Evolutionary conservation across 2,888 invertebrate genomes (phyloP).

Genomic region (Lasioglossum calceatum): DNA sequence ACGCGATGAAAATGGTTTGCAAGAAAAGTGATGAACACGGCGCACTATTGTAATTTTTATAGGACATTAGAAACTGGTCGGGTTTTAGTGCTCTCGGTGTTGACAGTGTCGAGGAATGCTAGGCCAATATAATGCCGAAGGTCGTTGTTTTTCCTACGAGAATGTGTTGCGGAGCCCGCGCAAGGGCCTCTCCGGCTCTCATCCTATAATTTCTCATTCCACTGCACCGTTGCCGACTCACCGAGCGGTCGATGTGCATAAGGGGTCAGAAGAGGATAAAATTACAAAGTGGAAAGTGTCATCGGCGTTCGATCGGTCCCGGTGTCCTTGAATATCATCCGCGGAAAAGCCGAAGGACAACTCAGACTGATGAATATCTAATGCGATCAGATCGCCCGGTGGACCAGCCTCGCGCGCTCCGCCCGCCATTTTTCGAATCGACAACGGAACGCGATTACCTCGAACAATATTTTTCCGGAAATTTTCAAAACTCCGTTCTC

Average conservation of each 20-base stretch:
- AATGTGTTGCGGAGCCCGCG: conserved; percentile 45
- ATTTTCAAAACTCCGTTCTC: no score
- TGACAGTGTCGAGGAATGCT: conserved; percentile 9
- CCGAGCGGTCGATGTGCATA: conserved; percentile 67
- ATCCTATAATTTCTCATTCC: conserved; percentile 71
- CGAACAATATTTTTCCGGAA: no score
- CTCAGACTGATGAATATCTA: conserved; percentile 54
- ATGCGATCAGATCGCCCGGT: background rate
- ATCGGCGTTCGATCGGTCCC: conserved; percentile 71
- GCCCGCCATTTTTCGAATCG: background rate
- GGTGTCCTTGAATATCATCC: conserved; percentile 70
- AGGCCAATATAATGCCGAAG: conserved; percentile 57
- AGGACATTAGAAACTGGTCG: background rate
- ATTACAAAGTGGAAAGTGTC: conserved; percentile 72
- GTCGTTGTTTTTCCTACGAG: conserved; percentile 63
- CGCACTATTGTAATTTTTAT: background rate
- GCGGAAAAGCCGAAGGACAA: conserved; percentile 65
- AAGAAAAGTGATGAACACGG: background rate
- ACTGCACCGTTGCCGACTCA: conserved; percentile 66
- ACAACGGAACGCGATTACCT: background rate
- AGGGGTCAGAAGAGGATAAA: conserved; percentile 71
- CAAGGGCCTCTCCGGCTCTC: conserved; percentile 42
- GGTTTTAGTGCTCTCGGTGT: background rate
- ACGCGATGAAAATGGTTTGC: background rate
- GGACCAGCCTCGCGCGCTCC: background rate